Evolutionary conservation across 2,888 invertebrate genomes (phyloP).

Genomic region (Sarcophaga variegata): DNA sequence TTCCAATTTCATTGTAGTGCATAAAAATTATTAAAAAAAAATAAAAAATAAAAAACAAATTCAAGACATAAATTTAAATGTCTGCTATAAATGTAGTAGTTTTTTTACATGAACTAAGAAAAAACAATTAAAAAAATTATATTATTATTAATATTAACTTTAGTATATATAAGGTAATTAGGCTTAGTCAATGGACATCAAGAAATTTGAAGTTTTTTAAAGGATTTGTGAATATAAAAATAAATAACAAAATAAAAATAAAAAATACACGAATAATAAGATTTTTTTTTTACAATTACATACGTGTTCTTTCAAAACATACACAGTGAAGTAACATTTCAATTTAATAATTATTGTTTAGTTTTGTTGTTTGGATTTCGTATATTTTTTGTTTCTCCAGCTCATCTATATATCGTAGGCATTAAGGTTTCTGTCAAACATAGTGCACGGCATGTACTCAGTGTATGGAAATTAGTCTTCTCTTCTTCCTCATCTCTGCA

Average conservation of each 20-base stretch:
- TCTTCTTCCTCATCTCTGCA: too few species aligned
- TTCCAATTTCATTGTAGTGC: conserved; percentile 59
- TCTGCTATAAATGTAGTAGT: conserved; percentile 48
- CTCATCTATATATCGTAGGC: too few species aligned
- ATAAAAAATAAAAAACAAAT: background rate
- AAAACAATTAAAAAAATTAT: background rate
- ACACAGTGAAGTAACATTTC: too few species aligned
- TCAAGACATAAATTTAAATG: conserved; percentile 24
- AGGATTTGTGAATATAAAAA: conserved; percentile 30
- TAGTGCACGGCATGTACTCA: too few species aligned
- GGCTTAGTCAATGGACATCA: background rate
- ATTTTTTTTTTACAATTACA: background rate
- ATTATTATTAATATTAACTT: conserved; percentile 7
- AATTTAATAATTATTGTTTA: too few species aligned
- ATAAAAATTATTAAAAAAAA: conserved; percentile 10
- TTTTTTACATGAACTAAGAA: conserved; percentile 49
- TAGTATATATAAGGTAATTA: conserved; percentile 13
- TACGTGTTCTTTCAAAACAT: too few species aligned
- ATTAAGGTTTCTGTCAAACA: too few species aligned
- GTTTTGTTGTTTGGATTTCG: too few species aligned
- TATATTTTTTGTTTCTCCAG: too few species aligned
- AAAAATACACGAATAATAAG: background rate
- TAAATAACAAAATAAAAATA: background rate
- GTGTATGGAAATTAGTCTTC: too few species aligned
- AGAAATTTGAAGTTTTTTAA: background rate